A percentile compares a stretch with the other conserved stretches of the same genome.
Conservation (phyloP, 2,797 vertebrate species). For the Gymnoscopelus microlampas region DNA sequence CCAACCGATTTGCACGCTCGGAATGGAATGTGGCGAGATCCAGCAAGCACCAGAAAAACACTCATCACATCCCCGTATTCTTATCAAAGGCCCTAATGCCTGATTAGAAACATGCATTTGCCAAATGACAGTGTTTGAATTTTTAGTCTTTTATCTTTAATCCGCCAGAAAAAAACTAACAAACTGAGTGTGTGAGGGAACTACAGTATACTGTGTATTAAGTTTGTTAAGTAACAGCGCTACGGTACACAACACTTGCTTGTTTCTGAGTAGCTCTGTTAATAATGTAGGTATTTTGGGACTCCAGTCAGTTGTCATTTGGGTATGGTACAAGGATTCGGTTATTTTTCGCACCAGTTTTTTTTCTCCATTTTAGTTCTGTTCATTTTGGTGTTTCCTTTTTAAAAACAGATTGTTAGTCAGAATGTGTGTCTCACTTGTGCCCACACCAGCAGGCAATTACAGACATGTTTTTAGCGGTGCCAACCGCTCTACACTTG, state of each 20-base stretch:
- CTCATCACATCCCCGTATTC: conserved; percentile 63
- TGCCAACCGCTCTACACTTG: too few species aligned
- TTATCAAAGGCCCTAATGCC: conserved; percentile 66
- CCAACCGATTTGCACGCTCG: conserved; percentile 70
- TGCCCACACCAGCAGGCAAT: background rate
- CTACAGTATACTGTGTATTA: conserved; percentile 3
- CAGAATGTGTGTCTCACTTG: conserved; percentile 6
- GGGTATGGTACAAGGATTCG: too few species aligned
- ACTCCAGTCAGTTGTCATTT: too few species aligned
- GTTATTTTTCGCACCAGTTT: too few species aligned
- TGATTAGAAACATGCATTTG: conserved; percentile 70
- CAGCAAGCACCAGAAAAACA: conserved; percentile 55
- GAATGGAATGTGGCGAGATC: conserved; percentile 67
- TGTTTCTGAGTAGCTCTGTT: conserved; percentile 2
- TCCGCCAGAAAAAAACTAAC: conserved; percentile 55
- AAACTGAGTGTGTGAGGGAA: conserved; percentile 12
- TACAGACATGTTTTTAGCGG: background rate
- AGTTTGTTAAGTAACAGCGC: background rate
- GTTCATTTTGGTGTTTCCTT: background rate
- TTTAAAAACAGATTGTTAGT: conserved; percentile 10
- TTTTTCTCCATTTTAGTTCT: background rate
- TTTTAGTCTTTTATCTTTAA: conserved; percentile 69
- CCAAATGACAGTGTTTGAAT: conserved; percentile 65
- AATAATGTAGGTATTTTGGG: too few species aligned
- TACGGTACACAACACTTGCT: background rate